Evolutionary conservation across 2,888 invertebrate species (phyloP).

Genomic region (Tortrix viridana): DNA sequence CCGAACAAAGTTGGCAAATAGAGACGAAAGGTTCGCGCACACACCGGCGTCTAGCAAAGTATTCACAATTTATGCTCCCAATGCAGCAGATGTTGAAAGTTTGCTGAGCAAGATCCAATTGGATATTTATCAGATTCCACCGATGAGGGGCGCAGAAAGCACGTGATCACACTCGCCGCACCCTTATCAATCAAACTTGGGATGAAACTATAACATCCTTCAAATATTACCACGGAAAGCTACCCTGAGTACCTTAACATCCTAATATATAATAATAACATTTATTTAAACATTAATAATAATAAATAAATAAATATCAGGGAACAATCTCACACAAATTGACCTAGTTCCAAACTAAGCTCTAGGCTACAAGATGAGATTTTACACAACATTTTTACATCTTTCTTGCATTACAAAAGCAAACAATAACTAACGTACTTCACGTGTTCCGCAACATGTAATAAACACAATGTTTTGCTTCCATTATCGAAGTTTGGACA

Average conservation of each 20-base stretch:
- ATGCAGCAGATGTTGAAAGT: constrained; percentile 56
- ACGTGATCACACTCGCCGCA: constrained; percentile 48
- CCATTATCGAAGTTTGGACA: constrained; percentile 63
- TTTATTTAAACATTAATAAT: too few species aligned
- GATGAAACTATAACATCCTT: constrained; percentile 59
- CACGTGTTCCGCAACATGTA: constrained; percentile 58
- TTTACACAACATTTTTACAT: constrained; percentile 1
- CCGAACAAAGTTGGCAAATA: constrained; percentile 1
- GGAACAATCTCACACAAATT: too few species aligned
- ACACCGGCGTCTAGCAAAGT: constrained; percentile 24
- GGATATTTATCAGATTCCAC: constrained; percentile 54
- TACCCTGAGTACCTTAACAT: too few species aligned
- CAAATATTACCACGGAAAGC: constrained; percentile 36
- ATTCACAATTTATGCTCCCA: constrained; percentile 37
- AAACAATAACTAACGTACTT: constrained; percentile 51
- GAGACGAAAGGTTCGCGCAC: neutral
- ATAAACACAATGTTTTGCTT: constrained; percentile 58
- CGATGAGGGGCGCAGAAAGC: constrained; percentile 44
- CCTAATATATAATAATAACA: too few species aligned
- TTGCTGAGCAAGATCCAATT: constrained; percentile 55
- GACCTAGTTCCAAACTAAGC: too few species aligned
- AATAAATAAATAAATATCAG: too few species aligned
- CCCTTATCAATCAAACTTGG: constrained; percentile 67
- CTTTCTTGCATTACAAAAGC: constrained; percentile 42
- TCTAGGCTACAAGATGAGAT: neutral